Evolutionary conservation across 2,888 invertebrate genomes (phyloP), one percentile per base, ranked within the genome.

Genomic region (Polyommatus iphigenia): DNA sequence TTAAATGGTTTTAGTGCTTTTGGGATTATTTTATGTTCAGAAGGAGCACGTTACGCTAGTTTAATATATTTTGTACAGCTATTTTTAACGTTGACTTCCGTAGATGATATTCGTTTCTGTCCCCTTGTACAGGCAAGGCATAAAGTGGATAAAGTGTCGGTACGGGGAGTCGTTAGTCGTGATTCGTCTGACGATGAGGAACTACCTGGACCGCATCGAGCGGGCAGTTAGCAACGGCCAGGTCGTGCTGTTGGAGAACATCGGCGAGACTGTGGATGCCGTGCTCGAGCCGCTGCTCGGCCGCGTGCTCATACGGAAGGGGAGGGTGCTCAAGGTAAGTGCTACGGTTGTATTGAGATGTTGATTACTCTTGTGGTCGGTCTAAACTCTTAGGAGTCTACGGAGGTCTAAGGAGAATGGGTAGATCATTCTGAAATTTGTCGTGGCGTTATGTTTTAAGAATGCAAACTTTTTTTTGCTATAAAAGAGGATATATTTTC

Each of bases 121-220:
- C 18, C 50, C 50, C 8, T 29, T 29, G 77, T 41, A 41, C 83
- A 95, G 95, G 76, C 98, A 98, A 95, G 98, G 98, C 24, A 95
- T 98, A 77, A 99, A 98, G 89, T 99, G 99, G 99, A 98, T 99
- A 80, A 99, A 98, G 91, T 96, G 95, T n/a, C 96, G 95, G 85
- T 99, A 97, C 88, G 97, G 97, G 0, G 95, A 95, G 0, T 88
- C 94, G 0, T 90, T 99, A 72, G 95, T 96, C 77, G 96, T 97
- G 4, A 94, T 98, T 15, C 95, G 98, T 54, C 93, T 98, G 57
- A 97, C 97, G 0, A 97, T 97, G 86, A 96, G 96, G 81, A 97
- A 96, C 84, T 99, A 98, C 89, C 89, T 99, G 83, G 98, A 98
- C 84, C 95, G 95, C 18, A 97, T 99, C 80, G 99, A 97, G 87